phyloP scores from a whole-genome alignment of 2,113 vertebrate genomes.

The Astatoreochromis straeleni region DNA sequence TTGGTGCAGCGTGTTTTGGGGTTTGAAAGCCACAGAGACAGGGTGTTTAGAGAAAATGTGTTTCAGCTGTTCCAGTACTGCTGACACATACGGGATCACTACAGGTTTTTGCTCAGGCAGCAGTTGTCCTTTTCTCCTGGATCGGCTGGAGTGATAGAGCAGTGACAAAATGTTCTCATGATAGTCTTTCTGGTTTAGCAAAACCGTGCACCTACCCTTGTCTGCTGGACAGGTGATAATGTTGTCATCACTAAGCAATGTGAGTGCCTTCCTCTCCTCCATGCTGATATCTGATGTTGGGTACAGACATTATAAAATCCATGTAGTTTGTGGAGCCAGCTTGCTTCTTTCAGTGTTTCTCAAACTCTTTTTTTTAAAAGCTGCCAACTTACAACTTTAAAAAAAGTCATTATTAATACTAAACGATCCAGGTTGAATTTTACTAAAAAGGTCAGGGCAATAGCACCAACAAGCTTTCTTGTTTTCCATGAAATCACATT shows the following conservation, averaged over 20 bases:
- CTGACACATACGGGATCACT: background rate
- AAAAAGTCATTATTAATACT: background rate
- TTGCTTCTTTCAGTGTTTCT: background rate
- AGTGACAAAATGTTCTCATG: background rate
- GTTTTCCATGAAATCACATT: background rate
- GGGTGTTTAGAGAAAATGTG: background rate
- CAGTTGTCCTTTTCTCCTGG: background rate
- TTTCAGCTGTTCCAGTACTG: background rate
- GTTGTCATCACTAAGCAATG: background rate
- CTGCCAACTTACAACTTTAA: background rate
- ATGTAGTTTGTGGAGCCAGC: background rate
- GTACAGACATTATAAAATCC: background rate
- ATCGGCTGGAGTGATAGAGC: background rate
- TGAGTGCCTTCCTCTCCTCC: background rate
- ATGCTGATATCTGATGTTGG: background rate
- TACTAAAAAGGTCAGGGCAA: rapidly evolving
- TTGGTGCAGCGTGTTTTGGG: background rate
- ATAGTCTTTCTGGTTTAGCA: background rate
- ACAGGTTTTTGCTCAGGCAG: background rate
- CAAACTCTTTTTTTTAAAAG: background rate
- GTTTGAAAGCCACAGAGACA: background rate
- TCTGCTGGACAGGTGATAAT: background rate
- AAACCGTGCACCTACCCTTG: background rate
- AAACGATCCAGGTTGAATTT: background rate
- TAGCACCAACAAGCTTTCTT: background rate